A percentile compares a stretch with the other conserved stretches of the same genome.
These are phyloP conservation scores for Willisornis vidua DNA, from an alignment of 2,113 vertebrate genomes.

Conservation along the genomic window DNA sequence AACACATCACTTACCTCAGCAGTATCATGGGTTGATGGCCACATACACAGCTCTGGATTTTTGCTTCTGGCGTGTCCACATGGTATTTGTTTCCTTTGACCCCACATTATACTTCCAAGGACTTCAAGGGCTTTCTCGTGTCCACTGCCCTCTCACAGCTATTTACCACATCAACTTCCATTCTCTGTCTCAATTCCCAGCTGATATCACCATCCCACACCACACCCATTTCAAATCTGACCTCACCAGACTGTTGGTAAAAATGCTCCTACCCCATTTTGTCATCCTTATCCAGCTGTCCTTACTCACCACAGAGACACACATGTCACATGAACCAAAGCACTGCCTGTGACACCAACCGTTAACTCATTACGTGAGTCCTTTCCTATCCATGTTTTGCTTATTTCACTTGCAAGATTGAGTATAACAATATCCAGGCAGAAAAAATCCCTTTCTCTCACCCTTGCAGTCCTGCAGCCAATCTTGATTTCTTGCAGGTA, in stretches of 20 bases:
- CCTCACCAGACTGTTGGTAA: neutral
- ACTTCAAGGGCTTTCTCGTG: neutral
- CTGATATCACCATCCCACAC: neutral
- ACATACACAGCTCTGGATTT: neutral
- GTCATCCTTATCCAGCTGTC: neutral
- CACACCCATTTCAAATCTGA: neutral
- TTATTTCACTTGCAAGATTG: neutral
- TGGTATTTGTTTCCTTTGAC: neutral
- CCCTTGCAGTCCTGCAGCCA: neutral
- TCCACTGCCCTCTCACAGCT: neutral
- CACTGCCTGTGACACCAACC: neutral
- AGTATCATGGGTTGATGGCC: neutral
- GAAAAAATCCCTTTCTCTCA: neutral
- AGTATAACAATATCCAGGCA: neutral
- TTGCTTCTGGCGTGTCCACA: neutral
- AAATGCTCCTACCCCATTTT: neutral
- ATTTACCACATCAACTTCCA: neutral
- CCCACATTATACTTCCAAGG: neutral
- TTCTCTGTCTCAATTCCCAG: neutral
- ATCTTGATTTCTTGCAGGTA: neutral
- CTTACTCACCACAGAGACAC: neutral
- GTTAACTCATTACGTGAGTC: neutral
- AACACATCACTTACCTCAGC: neutral
- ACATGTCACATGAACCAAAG: neutral
- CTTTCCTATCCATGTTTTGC: neutral